These are phyloP conservation scores for Osmoderma eremita DNA, from an alignment of 2,888 invertebrate species.

Conservation along the genomic window DNA sequence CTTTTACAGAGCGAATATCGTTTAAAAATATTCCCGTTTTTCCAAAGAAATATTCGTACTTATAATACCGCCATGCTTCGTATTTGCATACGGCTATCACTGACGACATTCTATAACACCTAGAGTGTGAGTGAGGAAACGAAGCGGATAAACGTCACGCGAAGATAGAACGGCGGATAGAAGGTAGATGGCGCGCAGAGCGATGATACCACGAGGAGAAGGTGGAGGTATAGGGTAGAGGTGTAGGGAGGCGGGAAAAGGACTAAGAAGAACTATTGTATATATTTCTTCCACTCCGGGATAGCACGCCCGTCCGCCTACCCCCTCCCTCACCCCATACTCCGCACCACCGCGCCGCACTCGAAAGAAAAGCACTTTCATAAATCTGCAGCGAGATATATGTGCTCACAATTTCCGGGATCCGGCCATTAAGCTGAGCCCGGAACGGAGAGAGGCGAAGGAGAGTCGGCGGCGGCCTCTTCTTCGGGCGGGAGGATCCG, in stretches of 20 bases:
- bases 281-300: conserved; percentile 57
- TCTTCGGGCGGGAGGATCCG: conserved; percentile 42
- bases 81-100: too few relatives aligned
- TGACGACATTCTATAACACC: too few relatives aligned
- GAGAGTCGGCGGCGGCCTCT: conserved; percentile 33
- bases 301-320: conserved; percentile 37
- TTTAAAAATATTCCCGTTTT: too few relatives aligned
- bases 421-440: conserved; percentile 79
- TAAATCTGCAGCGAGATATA: conserved; percentile 91
- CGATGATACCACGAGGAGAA: conserved; percentile 45
- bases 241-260: conserved; percentile 45
- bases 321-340: conserved; percentile 57
- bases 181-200: background rate
- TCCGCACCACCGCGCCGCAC: conserved; percentile 57
- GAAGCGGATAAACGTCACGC: too few relatives aligned
- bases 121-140: too few relatives aligned
- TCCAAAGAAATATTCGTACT: too few relatives aligned
- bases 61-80: too few relatives aligned
- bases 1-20: too few relatives aligned
- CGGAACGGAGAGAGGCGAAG: conserved; percentile 53
- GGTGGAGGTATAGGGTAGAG: conserved; percentile 45
- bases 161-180: background rate
- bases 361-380: conserved; percentile 77
- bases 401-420: conserved; percentile 91
- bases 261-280: conserved; percentile 58